These are phyloP conservation scores for Upupa epops DNA, from an alignment of 2,113 vertebrate species.

Conservation along the genomic window DNA sequence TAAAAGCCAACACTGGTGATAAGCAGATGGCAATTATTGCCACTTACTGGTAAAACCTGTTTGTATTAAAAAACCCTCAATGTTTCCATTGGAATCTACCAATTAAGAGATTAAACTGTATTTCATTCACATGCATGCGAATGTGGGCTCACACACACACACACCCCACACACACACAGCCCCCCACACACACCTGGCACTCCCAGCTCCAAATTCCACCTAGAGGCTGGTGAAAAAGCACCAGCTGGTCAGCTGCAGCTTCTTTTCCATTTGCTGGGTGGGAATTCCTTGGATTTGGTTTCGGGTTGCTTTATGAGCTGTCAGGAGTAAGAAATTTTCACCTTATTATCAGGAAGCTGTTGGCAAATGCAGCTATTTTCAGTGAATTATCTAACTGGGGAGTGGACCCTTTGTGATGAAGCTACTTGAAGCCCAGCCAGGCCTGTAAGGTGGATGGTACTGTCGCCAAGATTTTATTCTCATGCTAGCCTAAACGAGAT, in stretches of 20 bases:
- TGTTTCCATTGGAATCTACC: constrained; percentile 44
- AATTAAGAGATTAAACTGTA: constrained; percentile 51
- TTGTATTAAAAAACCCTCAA: constrained; percentile 61
- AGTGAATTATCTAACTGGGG: neutral
- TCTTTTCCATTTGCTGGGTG: neutral
- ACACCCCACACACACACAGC: neutral
- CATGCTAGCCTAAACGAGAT: neutral
- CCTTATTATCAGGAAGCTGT: neutral
- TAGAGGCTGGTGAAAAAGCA: neutral
- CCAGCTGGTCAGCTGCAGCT: neutral
- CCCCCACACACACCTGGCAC: neutral
- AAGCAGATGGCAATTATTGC: constrained; percentile 55
- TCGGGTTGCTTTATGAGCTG: neutral
- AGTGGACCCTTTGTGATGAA: neutral
- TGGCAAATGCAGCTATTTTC: neutral
- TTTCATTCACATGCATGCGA: neutral
- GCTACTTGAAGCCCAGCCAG: constrained; percentile 3
- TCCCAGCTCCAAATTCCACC: neutral
- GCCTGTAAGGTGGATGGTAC: neutral
- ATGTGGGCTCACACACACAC: neutral
- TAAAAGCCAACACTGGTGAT: constrained; percentile 29
- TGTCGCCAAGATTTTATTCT: neutral
- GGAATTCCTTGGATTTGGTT: neutral
- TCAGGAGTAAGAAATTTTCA: neutral
- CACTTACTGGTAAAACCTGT: constrained; percentile 35